Evolutionary conservation across 1,140 invertebrate species (phyloP).

Genomic region (Leguminivora glycinivorella): DNA sequence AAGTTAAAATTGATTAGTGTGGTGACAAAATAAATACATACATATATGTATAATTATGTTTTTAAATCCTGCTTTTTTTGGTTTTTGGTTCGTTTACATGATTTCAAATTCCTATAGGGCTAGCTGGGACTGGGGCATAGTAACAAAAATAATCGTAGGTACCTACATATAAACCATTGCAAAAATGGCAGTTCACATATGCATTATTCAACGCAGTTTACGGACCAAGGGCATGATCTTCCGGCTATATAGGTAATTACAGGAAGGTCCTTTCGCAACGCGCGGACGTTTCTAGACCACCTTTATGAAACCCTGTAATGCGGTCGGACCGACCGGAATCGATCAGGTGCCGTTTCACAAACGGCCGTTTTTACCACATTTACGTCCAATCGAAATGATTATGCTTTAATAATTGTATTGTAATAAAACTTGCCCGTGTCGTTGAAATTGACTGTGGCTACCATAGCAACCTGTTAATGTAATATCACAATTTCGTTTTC

Average conservation of each 20-base stretch:
- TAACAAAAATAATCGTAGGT: too few species aligned
- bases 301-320: slow-evolving; percentile 17
- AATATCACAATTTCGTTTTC: too few species aligned
- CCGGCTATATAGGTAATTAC: slow-evolving; percentile 6
- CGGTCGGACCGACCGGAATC: slow-evolving; percentile 10
- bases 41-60: too few species aligned
- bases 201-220: background rate
- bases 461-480: too few species aligned
- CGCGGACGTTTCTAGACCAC: slow-evolving; percentile 12
- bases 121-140: too few species aligned
- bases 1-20: too few species aligned
- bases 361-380: background rate
- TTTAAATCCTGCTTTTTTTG: too few species aligned
- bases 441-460: too few species aligned
- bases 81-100: too few species aligned
- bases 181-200: background rate
- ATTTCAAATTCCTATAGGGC: too few species aligned
- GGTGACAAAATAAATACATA: too few species aligned
- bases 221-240: slow-evolving; percentile 18
- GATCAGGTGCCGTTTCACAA: background rate
- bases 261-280: slow-evolving; percentile 14
- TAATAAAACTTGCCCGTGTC: too few species aligned
- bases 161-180: background rate
- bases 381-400: background rate
- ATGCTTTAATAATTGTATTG: background rate